Conservation (phyloP, 2,797 vertebrate species). For the Discoglossus pictus region DNA sequence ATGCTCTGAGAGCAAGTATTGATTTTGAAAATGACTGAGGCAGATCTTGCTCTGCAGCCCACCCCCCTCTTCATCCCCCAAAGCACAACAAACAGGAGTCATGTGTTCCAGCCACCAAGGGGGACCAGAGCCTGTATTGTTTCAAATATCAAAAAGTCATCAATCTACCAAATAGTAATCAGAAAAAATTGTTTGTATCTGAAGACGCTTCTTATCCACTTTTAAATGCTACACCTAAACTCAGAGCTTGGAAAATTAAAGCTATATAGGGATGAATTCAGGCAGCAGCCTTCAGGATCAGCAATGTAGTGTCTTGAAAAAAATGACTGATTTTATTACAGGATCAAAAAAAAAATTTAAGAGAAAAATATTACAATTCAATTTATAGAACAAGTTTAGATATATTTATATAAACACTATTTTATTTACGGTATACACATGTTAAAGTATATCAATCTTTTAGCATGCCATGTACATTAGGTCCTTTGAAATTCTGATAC, state of each 20-base stretch:
- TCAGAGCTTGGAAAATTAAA: slow-evolving; percentile 66
- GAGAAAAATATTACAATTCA: too few species aligned
- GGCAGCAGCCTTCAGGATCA: too few species aligned
- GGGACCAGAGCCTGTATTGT: slow-evolving; percentile 70
- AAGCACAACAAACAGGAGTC: slow-evolving; percentile 73
- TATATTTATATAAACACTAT: too few species aligned
- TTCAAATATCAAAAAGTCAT: slow-evolving; percentile 77
- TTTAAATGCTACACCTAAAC: slow-evolving; percentile 64
- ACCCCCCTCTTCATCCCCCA: slow-evolving; percentile 57
- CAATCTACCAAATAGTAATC: slow-evolving; percentile 70
- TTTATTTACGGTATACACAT: too few species aligned
- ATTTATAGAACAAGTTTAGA: too few species aligned
- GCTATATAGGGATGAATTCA: slow-evolving; percentile 62
- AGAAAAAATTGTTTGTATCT: slow-evolving; percentile 68
- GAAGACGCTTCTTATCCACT: slow-evolving; percentile 68
- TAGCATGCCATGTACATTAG: too few species aligned
- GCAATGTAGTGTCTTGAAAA: too few species aligned
- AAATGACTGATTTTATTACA: too few species aligned
- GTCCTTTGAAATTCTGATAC: too few species aligned
- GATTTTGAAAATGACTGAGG: slow-evolving; percentile 93
- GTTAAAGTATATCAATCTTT: too few species aligned
- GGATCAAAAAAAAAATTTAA: too few species aligned
- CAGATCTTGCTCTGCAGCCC: slow-evolving; percentile 77
- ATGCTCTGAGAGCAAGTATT: slow-evolving; percentile 89
- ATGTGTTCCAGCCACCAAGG: slow-evolving; percentile 63